Conservation (phyloP, 2,797 vertebrate species). For the Lacerta agilis region DNA sequence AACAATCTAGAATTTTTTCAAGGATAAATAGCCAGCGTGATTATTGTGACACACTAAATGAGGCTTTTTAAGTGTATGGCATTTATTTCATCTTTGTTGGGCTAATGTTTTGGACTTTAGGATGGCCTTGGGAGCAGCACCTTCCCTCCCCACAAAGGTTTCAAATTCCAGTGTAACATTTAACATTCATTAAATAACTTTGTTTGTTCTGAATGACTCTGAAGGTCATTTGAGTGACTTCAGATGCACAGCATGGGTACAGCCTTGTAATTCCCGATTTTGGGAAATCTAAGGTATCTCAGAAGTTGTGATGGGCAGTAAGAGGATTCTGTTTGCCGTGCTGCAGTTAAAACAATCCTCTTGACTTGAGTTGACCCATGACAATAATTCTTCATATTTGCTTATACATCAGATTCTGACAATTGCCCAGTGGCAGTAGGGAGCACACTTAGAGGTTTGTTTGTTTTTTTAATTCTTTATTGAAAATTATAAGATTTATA, state of each 20-base stretch:
- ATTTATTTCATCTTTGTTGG: neutral
- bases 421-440: conserved; percentile 4
- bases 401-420: conserved; percentile 9
- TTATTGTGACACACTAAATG: neutral
- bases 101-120: neutral
- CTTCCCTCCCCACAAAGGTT: neutral
- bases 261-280: neutral
- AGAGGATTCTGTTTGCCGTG: neutral
- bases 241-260: neutral
- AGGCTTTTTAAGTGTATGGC: neutral
- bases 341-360: neutral
- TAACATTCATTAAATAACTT: neutral
- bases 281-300: neutral
- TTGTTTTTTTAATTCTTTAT: too few relatives aligned
- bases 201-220: neutral
- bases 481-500: too few relatives aligned
- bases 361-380: neutral
- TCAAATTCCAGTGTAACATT: neutral
- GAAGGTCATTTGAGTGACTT: neutral
- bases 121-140: neutral
- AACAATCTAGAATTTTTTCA: too few relatives aligned
- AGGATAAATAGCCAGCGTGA: neutral
- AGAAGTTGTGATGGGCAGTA: neutral
- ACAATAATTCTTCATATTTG: conserved; percentile 13
- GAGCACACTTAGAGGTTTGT: neutral